Evolutionary conservation across 2,113 vertebrate genomes (phyloP), one percentile per base, ranked within the genome.

Genomic region (Festucalex cinctus): DNA sequence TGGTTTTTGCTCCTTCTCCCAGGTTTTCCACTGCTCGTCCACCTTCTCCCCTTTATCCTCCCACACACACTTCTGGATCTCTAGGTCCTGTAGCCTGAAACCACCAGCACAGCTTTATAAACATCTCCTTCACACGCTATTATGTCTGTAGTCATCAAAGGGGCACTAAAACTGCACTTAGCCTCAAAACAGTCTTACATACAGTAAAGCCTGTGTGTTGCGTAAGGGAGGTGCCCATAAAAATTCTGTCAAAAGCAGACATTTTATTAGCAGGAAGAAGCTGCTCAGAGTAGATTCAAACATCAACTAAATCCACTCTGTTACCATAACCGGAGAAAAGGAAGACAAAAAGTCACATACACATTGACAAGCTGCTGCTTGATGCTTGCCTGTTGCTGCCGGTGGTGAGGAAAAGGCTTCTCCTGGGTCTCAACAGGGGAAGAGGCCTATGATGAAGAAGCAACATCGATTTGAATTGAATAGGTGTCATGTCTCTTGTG

Each of bases 1-100:
- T 65, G 77, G 72, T 56, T 84, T 90, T 63, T 79, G 73, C 65
- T 85, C 84, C 51, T 79, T 83, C 48, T 88, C 83, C 69, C 70
- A 67, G 51, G 54, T 41, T 78, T 75, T 85, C 82, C 65, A 35
- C 20, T 51, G 80, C 74, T 88, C 84, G 66, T 87, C 83, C 79
- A 85, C 80, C 77, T 88, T 84, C 51, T 88, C 86, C 64, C 77
- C 84, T 74, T 76, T 83, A 68, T 89, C 86, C 79, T 85, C 88
- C 86, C 89, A 83, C 54, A 78, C 78, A 70, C 67, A 62, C 65
- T 75, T 87, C 54, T 88, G 86, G 49, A 88, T 84, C 75, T 91
- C 86, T 57, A 91, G 83, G 68, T 92, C 90, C 77, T 84, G 86
- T 51, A 90, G 83, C 65, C 92, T 93, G 83, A 82, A 88, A 86